A percentile compares a stretch with the other conserved stretches of the same genome.
These are phyloP conservation scores for Proterorhinus semilunaris DNA, from an alignment of 2,113 vertebrate species.

Conservation along the genomic window DNA sequence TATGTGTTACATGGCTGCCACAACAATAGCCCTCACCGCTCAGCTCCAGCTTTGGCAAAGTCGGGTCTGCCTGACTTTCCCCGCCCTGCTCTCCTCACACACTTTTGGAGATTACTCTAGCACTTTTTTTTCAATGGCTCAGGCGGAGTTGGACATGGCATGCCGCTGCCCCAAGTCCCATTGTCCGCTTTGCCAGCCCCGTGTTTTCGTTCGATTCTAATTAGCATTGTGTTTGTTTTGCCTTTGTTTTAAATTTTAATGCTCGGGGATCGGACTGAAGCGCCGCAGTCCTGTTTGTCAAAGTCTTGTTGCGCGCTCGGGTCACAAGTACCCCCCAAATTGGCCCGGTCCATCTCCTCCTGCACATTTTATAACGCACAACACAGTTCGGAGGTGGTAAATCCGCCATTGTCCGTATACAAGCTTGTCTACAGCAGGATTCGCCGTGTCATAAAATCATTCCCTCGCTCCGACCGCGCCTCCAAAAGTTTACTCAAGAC, in stretches of 20 bases:
- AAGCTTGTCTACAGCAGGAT: neutral
- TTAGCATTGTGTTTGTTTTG: conserved; percentile 7
- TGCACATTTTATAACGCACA: neutral
- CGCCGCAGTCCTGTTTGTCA: conserved; percentile 1
- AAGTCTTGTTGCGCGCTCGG: neutral
- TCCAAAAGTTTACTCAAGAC: conserved; percentile 27
- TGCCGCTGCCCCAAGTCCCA: neutral
- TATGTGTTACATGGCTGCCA: neutral
- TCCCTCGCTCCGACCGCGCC: neutral
- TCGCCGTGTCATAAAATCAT: conserved; percentile 13
- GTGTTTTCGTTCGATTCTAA: neutral
- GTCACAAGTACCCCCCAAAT: neutral
- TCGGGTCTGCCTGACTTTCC: neutral
- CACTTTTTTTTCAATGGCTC: neutral
- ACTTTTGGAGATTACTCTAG: neutral
- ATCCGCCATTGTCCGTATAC: neutral
- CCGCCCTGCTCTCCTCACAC: neutral
- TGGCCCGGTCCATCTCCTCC: neutral
- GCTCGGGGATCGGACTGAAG: neutral
- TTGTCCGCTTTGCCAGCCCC: neutral
- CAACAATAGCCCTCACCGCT: neutral
- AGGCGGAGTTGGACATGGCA: neutral
- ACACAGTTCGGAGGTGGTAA: neutral
- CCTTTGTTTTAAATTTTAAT: conserved; percentile 7
- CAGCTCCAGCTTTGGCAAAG: neutral